Base-by-base conservation (phyloP, 2,888 invertebrate species). In the Mythimna ferrago region DNA sequence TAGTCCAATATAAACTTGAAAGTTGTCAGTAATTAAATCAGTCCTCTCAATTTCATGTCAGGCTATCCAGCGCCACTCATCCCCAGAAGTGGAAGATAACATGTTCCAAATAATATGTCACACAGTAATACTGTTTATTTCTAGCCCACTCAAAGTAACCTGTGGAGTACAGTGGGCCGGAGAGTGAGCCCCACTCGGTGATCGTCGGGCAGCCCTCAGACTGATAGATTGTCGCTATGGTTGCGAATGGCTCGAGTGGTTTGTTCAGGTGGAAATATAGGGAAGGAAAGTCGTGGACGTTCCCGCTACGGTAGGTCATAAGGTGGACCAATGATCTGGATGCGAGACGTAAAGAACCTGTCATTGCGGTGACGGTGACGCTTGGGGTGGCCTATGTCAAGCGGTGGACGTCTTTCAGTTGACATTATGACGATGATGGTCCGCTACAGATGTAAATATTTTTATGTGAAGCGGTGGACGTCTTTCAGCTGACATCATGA, bases 221-320 rank as follows among this genome's bases (percentile, higher is more conserved):
- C 56, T n/a, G 54, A 72, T 57, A 73, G 67, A 67, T 71, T 83
- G 81, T 81, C 83, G 75, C 81, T 75, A 74, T 81, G 83, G 83
- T 81, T 75, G 65, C 75, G 48, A 71, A 21, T 51, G 60, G 67
- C 68, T 72, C 68, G 63, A 78, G 78, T 68, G 73, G 62, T 79
- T 10, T 66, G 58, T 57, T 71, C 32, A 69, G 38, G 10, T 0
- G 9, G 32, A 69, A 68, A 86, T 64, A 70, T 71, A 78, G 0
- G 60, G 54, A 19, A 19, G 14, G 14, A 16, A 41, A 19, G 1
- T 58, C 1, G 6, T 48, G 57, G 11, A 21, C 38, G 62, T 53
- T 19, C 0, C 19, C 19, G 71, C 44, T 57, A 54, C 0, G 54
- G 48, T 48, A 1, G 11, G 44, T 16, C 6, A 16, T 1, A 48